Conservation (phyloP, 2,113 vertebrate species). For the Mesembrinibis cayennensis region DNA sequence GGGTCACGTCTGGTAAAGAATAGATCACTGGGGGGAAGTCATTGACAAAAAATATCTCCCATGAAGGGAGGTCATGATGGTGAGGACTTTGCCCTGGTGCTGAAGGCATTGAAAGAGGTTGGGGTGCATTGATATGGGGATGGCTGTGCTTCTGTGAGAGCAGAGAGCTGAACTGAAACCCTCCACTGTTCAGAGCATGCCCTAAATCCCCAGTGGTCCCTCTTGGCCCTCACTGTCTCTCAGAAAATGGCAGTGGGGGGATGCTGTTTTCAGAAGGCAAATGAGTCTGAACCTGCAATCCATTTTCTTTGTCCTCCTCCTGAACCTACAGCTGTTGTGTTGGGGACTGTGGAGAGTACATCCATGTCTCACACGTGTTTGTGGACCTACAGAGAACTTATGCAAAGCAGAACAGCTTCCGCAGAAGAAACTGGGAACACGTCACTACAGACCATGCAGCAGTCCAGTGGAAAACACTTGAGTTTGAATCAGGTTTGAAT, state of each 20-base stretch:
- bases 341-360: not conserved
- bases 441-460: not conserved
- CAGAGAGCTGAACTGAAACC: not conserved
- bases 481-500: not conserved
- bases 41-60: not conserved
- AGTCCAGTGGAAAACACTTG: not conserved
- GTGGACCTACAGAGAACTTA: not conserved
- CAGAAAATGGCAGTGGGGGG: not conserved
- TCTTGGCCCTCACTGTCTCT: not conserved
- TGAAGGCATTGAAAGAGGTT: not conserved
- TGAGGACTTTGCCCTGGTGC: not conserved
- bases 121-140: not conserved
- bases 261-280: not conserved
- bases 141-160: not conserved
- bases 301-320: not conserved
- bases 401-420: not conserved
- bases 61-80: rapidly evolving
- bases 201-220: not conserved
- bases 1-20: not conserved
- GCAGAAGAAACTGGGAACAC: not conserved
- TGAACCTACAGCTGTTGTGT: not conserved
- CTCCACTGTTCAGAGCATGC: not conserved
- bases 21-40: not conserved
- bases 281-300: not conserved
- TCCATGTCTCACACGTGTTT: rapidly evolving